Conservation (phyloP, 2,888 invertebrate genomes). For the Eupithecia insigniata region DNA sequence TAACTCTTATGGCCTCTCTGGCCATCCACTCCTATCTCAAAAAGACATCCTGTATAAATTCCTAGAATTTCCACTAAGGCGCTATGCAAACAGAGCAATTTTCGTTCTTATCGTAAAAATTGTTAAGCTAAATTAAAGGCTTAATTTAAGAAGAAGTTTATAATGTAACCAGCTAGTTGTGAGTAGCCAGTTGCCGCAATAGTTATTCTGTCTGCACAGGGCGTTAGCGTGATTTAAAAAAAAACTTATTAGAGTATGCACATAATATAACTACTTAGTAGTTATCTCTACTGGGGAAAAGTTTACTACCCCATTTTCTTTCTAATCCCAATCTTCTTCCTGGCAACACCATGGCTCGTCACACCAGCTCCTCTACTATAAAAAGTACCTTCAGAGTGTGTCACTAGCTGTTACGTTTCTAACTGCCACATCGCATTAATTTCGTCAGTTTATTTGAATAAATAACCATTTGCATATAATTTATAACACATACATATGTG, state of each 20-base stretch:
- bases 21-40: no score
- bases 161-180: no score
- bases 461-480: constrained; percentile 75
- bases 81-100: no score
- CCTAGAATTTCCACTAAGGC: no score
- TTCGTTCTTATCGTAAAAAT: no score
- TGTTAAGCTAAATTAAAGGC: no score
- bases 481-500: constrained; percentile 56
- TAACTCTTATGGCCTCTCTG: no score
- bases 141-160: no score
- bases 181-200: no score
- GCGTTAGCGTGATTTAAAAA: no score
- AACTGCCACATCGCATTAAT: constrained; percentile 72
- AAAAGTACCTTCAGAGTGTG: constrained; percentile 42
- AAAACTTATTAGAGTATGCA: neutral
- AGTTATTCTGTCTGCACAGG: no score
- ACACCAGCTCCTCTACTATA: constrained; percentile 35
- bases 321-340: neutral
- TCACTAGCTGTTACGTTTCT: constrained; percentile 64
- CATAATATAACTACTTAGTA: neutral
- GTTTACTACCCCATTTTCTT: neutral
- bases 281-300: neutral
- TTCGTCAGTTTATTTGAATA: constrained; percentile 80
- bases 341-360: neutral
- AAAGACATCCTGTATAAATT: no score